Conservation (phyloP, 2,888 invertebrate genomes). For the Celastrina argiolus region DNA sequence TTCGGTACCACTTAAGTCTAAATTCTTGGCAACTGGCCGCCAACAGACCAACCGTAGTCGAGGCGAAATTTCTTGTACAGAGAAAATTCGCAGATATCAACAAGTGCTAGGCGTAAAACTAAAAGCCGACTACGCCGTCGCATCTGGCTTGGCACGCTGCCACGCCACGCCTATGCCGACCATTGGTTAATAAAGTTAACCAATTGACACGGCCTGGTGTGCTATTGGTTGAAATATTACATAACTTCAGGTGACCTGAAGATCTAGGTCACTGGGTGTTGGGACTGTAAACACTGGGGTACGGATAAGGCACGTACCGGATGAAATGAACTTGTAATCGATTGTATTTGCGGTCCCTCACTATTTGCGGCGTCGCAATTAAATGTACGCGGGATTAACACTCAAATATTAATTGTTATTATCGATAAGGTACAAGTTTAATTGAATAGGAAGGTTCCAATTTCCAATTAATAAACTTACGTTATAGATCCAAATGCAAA, state of each 20-base stretch:
- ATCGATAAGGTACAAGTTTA: constrained; percentile 8
- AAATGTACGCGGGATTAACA: neutral
- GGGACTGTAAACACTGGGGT: constrained; percentile 28
- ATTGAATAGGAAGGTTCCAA: constrained; percentile 6
- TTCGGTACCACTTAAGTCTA: constrained; percentile 26
- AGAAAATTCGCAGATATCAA: constrained; percentile 46
- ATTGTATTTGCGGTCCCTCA: constrained; percentile 18
- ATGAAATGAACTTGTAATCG: constrained; percentile 29
- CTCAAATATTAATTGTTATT: neutral
- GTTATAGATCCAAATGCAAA: neutral
- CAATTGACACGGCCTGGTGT: constrained; percentile 71
- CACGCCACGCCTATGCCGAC: constrained; percentile 74
- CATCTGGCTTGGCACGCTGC: constrained; percentile 63
- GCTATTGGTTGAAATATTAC: constrained; percentile 62
- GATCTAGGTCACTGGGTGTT: constrained; percentile 55
- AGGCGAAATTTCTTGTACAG: constrained; percentile 18
- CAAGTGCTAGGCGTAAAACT: constrained; percentile 64
- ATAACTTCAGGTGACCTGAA: constrained; percentile 56
- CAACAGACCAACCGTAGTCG: constrained; percentile 5
- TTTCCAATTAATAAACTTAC: neutral
- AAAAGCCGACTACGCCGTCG: constrained; percentile 46
- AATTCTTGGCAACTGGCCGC: constrained; percentile 22
- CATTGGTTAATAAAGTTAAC: constrained; percentile 76
- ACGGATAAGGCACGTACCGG: constrained; percentile 33
- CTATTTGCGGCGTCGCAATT: constrained; percentile 16